A percentile compares a stretch with the other conserved stretches of the same genome.
phyloP scores from a whole-genome alignment of 2,113 vertebrate genomes.

The Ciconia boyciana region DNA sequence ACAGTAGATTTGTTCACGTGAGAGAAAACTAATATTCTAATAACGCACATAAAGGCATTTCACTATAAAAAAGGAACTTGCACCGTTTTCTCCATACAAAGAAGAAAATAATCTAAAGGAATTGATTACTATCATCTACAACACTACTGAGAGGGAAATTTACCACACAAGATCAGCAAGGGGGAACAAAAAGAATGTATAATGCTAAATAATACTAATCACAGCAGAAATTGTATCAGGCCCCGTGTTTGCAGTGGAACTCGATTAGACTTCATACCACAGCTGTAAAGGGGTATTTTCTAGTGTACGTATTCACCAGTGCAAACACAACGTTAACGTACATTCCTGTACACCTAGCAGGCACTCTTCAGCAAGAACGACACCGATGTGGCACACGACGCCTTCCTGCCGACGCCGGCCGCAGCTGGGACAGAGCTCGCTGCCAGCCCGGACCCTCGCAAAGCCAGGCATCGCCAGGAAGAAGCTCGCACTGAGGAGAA shows the following conservation, averaged over 20 bases:
- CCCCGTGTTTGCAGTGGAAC: background rate
- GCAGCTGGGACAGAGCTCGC: background rate
- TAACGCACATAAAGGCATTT: rapidly evolving
- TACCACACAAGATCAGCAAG: too few species aligned
- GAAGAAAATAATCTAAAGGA: background rate
- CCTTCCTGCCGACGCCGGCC: background rate
- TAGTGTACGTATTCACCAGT: rapidly evolving
- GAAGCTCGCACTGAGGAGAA: background rate
- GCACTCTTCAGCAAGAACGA: background rate
- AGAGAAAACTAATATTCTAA: background rate
- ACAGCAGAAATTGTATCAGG: rapidly evolving
- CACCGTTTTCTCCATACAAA: rapidly evolving
- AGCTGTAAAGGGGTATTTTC: background rate
- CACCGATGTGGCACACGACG: background rate
- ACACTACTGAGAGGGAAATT: rapidly evolving
- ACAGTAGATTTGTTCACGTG: rapidly evolving
- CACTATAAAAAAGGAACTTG: background rate
- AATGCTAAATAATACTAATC: rapidly evolving
- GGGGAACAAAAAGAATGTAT: rapidly evolving
- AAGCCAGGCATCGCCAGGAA: rapidly evolving
- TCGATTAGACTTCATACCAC: background rate
- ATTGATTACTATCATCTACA: background rate
- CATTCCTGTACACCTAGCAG: rapidly evolving
- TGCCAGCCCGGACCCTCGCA: rapidly evolving
- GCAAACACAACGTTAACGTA: rapidly evolving